These are phyloP conservation scores for Nannospalax galili DNA, from an alignment of 2,113 vertebrate species.

Conservation along the genomic window DNA sequence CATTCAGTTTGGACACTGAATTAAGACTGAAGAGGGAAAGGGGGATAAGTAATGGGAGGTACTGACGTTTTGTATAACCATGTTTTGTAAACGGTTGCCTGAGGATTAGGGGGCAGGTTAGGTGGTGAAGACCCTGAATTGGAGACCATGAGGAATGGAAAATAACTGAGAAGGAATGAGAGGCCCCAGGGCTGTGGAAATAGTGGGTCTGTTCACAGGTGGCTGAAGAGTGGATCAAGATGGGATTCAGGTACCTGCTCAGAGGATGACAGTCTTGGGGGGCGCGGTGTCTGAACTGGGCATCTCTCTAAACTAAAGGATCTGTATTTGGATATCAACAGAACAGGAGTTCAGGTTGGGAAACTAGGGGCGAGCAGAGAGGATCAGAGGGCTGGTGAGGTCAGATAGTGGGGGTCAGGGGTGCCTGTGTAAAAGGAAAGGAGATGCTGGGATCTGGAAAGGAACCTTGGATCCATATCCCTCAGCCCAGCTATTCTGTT, in stretches of 20 bases:
- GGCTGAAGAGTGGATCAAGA: background rate
- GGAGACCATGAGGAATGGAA: background rate
- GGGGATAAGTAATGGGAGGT: background rate
- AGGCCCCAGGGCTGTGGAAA: background rate
- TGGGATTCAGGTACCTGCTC: background rate
- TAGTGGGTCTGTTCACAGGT: background rate
- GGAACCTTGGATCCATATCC: background rate
- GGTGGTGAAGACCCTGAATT: background rate
- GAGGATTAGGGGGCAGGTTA: background rate
- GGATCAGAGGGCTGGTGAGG: background rate
- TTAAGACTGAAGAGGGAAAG: background rate
- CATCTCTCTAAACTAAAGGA: background rate
- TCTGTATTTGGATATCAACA: background rate
- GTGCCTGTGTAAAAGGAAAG: background rate
- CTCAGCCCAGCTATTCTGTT: background rate
- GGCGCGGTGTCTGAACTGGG: background rate
- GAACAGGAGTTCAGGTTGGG: background rate
- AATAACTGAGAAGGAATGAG: background rate
- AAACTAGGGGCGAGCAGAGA: background rate
- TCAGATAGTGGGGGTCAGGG: background rate
- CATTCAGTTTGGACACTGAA: conserved; percentile 27
- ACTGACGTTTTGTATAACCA: background rate
- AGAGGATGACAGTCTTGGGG: background rate
- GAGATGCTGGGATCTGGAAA: background rate
- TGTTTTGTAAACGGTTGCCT: background rate